A percentile compares a stretch with the other conserved stretches of the same genome.
These are phyloP conservation scores for Caenorhabditis inopinata DNA, from an alignment of 1,140 invertebrate species.

Conservation along the genomic window DNA sequence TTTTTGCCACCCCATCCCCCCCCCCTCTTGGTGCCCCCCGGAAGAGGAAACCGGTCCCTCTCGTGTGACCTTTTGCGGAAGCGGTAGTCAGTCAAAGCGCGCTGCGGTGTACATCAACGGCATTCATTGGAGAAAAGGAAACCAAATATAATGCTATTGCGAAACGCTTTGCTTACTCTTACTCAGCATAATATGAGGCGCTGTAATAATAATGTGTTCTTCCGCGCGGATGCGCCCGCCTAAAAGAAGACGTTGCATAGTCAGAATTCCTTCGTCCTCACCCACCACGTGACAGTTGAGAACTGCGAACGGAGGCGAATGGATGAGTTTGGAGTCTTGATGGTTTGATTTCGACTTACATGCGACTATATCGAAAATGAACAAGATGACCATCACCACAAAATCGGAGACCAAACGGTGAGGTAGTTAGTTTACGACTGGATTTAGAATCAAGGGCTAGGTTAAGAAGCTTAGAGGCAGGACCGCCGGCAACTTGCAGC, in stretches of 20 bases:
- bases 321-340: not conserved
- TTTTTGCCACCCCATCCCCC: not conserved
- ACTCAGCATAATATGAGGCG: not conserved
- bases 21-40: not conserved
- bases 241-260: not conserved
- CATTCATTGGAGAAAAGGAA: not conserved
- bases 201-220: too few relatives aligned
- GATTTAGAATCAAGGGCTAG: not conserved
- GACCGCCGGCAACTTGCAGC: too few relatives aligned
- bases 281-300: too few relatives aligned
- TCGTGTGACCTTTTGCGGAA: slow-evolving; percentile 20
- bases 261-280: too few relatives aligned
- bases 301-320: too few relatives aligned
- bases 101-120: too few relatives aligned
- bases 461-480: not conserved
- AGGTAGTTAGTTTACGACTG: too few relatives aligned
- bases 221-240: not conserved
- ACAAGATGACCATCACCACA: not conserved
- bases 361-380: not conserved
- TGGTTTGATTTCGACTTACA: slow-evolving; percentile 31
- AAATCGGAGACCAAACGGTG: slow-evolving; percentile 19
- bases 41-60: not conserved
- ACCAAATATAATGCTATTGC: not conserved
- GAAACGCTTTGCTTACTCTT: not conserved
- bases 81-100: too few relatives aligned